Percentiles rank a stretch among this genome's conserved stretches.
These are phyloP conservation scores for Coecobrya sp. DNA, from an alignment of 2,888 invertebrate genomes.

Conservation along the genomic window DNA sequence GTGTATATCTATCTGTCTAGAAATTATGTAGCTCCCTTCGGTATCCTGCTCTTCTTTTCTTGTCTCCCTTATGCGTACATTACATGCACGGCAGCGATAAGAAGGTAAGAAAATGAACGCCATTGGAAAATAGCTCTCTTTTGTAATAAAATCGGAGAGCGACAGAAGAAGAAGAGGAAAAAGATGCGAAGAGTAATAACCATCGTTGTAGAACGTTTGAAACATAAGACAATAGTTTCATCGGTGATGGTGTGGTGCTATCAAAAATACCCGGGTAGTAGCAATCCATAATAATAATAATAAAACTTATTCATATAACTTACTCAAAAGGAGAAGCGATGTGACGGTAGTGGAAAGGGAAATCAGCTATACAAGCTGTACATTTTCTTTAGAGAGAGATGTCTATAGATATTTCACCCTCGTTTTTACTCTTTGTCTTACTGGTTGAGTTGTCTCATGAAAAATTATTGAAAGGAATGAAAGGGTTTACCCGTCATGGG, in stretches of 20 bases:
- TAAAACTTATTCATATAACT: constrained; percentile 56
- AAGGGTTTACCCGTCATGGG: constrained; percentile 82
- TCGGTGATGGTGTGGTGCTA: background rate
- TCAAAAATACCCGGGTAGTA: background rate
- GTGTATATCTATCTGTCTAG: background rate
- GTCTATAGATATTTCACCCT: background rate
- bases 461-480: constrained; percentile 82
- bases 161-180: background rate
- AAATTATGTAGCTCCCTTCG: background rate
- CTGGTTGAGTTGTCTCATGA: constrained; percentile 82
- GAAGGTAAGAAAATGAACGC: no score
- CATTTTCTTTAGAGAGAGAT: no score
- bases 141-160: background rate
- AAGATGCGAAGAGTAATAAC: constrained; percentile 32
- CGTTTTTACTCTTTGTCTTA: constrained; percentile 73
- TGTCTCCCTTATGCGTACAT: no score
- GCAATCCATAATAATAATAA: constrained; percentile 69
- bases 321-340: background rate
- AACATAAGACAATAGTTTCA: constrained; percentile 3
- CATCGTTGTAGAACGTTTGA: background rate
- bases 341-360: constrained; percentile 37
- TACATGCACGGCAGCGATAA: background rate
- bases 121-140: no score
- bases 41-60: background rate
- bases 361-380: constrained; percentile 62